phyloP scores from a whole-genome alignment of 2,797 vertebrate species.

The Xenopus petersii region DNA sequence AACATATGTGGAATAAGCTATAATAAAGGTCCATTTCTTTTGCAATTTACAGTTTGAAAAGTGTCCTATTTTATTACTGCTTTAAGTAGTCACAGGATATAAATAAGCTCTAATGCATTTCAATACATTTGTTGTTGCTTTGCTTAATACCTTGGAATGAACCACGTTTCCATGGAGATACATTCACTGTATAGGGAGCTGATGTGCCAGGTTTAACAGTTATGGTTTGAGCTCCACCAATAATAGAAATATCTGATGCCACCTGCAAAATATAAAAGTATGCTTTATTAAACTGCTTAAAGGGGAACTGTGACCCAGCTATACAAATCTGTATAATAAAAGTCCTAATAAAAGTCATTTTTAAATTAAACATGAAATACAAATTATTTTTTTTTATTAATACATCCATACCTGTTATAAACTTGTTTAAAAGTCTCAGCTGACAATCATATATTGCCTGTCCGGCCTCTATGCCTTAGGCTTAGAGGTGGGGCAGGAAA shows the following conservation, averaged over 20 bases:
- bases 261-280: conserved; percentile 61
- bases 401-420: no score
- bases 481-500: no score
- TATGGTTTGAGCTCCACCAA: conserved; percentile 65
- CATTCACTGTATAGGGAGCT: conserved; percentile 61
- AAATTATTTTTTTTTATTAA: no score
- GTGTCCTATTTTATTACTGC: neutral
- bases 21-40: conserved; percentile 20
- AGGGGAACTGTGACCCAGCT: no score
- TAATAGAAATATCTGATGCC: conserved; percentile 69
- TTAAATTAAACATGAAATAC: no score
- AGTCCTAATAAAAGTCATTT: no score
- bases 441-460: no score
- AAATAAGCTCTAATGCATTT: conserved; percentile 24
- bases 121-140: conserved; percentile 5
- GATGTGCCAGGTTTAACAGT: conserved; percentile 61
- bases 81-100: conserved; percentile 8
- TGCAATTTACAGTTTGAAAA: neutral
- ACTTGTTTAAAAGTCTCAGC: no score
- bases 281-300: no score
- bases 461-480: no score
- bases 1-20: neutral
- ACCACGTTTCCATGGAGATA: conserved; percentile 74
- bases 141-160: conserved; percentile 67
- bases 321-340: no score